Percentiles rank a stretch among this genome's conserved stretches.
These are phyloP conservation scores for Pseudomugil tenellus DNA, from an alignment of 2,797 vertebrate species.

Conservation along the genomic window DNA sequence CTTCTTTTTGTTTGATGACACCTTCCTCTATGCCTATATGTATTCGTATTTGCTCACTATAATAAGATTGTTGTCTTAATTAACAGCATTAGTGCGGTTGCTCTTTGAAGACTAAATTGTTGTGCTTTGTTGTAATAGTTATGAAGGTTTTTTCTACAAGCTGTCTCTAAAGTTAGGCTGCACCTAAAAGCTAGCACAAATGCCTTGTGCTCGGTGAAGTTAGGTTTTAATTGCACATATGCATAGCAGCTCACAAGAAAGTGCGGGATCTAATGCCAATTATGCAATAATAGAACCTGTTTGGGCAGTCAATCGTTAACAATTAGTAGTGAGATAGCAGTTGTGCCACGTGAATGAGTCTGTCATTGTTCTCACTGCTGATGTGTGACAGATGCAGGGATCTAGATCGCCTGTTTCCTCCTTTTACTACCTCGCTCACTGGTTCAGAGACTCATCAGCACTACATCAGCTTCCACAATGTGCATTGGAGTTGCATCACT, in stretches of 20 bases:
- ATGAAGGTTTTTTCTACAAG: not conserved
- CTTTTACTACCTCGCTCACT: too few relatives aligned
- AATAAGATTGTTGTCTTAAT: not conserved
- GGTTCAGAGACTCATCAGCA: too few relatives aligned
- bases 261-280: not conserved
- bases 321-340: not conserved
- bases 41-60: not conserved
- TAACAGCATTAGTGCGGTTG: not conserved
- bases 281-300: not conserved
- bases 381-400: not conserved
- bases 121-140: not conserved
- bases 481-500: too few relatives aligned
- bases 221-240: not conserved
- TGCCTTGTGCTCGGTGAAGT: not conserved
- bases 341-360: not conserved
- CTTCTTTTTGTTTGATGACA: not conserved
- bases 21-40: not conserved
- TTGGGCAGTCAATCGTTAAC: conserved; percentile 1
- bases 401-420: too few relatives aligned
- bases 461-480: too few relatives aligned
- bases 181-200: not conserved
- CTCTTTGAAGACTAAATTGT: not conserved
- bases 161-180: not conserved
- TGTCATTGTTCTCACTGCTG: not conserved
- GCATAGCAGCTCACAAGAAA: not conserved